These are phyloP conservation scores for Cotesia vestalis DNA, from an alignment of 1,140 invertebrate species.

Conservation along the genomic window DNA sequence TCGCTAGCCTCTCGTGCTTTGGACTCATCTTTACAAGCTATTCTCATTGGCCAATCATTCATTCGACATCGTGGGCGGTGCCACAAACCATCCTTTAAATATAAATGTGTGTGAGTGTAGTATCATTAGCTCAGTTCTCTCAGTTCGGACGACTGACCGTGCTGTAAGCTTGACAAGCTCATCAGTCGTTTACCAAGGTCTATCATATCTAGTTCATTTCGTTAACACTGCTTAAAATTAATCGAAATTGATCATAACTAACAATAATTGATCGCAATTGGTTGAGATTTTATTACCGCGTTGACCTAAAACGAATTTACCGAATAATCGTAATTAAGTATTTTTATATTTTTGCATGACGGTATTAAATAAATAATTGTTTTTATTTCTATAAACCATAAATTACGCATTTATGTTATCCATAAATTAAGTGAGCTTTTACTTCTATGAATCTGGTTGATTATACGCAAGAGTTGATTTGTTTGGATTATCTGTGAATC, in stretches of 20 bases:
- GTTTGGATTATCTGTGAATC: slow-evolving; percentile 25
- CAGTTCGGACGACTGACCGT: slow-evolving; percentile 51
- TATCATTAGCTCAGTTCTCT: slow-evolving; percentile 55
- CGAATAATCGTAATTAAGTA: slow-evolving; percentile 6
- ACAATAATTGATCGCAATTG: slow-evolving; percentile 66
- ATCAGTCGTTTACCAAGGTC: slow-evolving; percentile 54
- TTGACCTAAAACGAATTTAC: slow-evolving; percentile 28
- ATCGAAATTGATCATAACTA: slow-evolving; percentile 66
- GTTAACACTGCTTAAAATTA: slow-evolving; percentile 64
- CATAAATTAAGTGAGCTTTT: not conserved
- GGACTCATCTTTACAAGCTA: not conserved
- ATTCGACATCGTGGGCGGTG: slow-evolving; percentile 52
- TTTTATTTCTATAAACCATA: not conserved
- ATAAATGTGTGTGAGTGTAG: slow-evolving; percentile 63
- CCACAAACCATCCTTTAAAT: slow-evolving; percentile 57
- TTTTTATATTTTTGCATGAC: slow-evolving; percentile 46
- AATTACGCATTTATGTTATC: not conserved
- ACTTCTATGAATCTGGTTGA: slow-evolving; percentile 34
- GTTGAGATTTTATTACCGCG: slow-evolving; percentile 61
- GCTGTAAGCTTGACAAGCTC: slow-evolving; percentile 33
- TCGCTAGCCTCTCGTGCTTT: slow-evolving; percentile 42
- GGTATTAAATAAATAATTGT: slow-evolving; percentile 35
- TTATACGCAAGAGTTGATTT: slow-evolving; percentile 23
- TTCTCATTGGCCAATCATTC: slow-evolving; percentile 52
- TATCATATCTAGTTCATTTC: slow-evolving; percentile 56